A percentile compares a stretch with the other conserved stretches of the same genome.
Conservation (phyloP, 2,113 vertebrate genomes). For the Aix galericulata region DNA sequence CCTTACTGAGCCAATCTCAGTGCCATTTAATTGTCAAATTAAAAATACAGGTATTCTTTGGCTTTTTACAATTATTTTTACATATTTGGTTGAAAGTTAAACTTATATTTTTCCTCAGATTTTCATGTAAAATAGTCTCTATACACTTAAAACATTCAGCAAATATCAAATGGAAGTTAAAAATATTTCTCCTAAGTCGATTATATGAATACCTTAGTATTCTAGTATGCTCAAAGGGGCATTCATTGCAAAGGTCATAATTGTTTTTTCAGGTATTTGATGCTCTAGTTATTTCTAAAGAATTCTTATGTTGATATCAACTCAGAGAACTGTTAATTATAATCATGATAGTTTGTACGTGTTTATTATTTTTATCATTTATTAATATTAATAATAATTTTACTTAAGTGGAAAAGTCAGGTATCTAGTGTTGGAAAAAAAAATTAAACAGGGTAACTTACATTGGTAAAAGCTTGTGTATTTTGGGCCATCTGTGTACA, state of each 20-base stretch:
- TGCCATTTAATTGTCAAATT: not conserved
- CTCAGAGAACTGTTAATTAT: not conserved
- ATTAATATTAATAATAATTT: too few species aligned
- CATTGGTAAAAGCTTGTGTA: accelerated
- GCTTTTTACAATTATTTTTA: not conserved
- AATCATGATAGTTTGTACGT: not conserved
- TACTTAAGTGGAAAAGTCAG: not conserved
- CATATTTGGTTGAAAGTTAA: not conserved
- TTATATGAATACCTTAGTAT: not conserved
- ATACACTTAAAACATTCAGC: not conserved
- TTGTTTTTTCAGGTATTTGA: not conserved
- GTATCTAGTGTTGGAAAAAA: not conserved
- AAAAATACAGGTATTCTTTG: not conserved
- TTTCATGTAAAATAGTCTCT: not conserved
- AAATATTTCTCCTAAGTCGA: not conserved
- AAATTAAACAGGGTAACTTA: not conserved
- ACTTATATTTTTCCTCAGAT: not conserved
- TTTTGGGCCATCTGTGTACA: not conserved
- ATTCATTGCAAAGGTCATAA: not conserved
- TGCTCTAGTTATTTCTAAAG: not conserved
- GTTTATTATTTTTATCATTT: too few species aligned
- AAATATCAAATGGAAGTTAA: not conserved
- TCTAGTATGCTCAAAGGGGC: not conserved
- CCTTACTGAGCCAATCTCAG: not conserved
- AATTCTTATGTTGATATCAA: not conserved